Percentiles rank a stretch among this genome's conserved stretches.
Evolutionary conservation across 1,140 invertebrate genomes (phyloP).

Genomic region (Notospermus geniculatus): DNA sequence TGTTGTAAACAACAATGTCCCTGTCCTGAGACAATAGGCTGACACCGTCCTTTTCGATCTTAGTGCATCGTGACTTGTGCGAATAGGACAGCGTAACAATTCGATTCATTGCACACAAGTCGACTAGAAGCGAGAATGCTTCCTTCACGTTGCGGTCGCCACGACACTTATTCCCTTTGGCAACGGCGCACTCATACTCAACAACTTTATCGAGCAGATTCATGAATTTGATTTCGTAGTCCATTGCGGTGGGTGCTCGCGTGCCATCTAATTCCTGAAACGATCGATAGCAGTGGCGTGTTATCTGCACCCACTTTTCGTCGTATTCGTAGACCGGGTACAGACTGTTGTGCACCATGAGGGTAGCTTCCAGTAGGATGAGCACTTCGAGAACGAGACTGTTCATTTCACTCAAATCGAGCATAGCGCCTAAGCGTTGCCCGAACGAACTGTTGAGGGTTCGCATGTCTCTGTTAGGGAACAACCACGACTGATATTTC

Average conservation of each 20-base stretch:
- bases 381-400: neutral
- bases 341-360: neutral
- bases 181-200: neutral
- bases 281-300: neutral
- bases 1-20: constrained; percentile 1
- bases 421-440: neutral
- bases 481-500: neutral
- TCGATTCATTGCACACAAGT: neutral
- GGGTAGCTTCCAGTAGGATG: constrained; percentile 7
- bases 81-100: constrained; percentile 7
- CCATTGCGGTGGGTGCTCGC: constrained; percentile 1
- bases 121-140: constrained; percentile 1
- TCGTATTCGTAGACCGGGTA: constrained; percentile 5
- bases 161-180: neutral
- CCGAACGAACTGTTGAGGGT: neutral
- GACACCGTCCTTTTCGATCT: constrained; percentile 5
- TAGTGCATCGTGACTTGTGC: neutral
- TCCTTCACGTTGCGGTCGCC: constrained; percentile 11
- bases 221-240: neutral
- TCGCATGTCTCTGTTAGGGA: constrained; percentile 5
- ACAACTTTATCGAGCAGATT: constrained; percentile 1
- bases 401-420: neutral
- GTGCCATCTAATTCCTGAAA: neutral
- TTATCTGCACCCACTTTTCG: neutral
- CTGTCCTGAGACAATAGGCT: constrained; percentile 1